A percentile compares a stretch with the other conserved stretches of the same genome.
These are phyloP conservation scores for Chelon labrosus DNA, from an alignment of 2,797 vertebrate species.

Conservation along the genomic window DNA sequence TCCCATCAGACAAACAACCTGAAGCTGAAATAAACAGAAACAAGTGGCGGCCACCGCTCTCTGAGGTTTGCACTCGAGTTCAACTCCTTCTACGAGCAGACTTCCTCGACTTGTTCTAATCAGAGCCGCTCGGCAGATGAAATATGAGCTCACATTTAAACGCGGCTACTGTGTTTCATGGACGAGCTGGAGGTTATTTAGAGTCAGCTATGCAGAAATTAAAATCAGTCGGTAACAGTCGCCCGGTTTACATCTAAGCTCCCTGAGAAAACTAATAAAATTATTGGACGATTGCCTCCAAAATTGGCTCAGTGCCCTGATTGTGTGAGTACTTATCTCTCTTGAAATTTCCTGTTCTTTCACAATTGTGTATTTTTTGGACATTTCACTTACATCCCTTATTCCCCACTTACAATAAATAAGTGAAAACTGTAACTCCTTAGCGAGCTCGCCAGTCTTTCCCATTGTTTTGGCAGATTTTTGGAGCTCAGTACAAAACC, in stretches of 20 bases:
- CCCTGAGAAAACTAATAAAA: no score
- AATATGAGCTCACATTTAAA: neutral
- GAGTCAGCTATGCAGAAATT: no score
- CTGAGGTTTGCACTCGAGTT: constrained; percentile 16
- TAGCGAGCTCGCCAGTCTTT: no score
- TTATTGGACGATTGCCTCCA: neutral
- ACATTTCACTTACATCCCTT: neutral
- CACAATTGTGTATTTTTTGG: constrained; percentile 21
- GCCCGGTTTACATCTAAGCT: no score
- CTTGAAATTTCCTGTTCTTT: constrained; percentile 29
- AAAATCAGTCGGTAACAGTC: no score
- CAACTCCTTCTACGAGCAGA: constrained; percentile 10
- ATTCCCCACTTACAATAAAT: no score
- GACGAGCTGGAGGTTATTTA: no score
- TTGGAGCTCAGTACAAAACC: no score
- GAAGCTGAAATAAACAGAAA: constrained; percentile 63
- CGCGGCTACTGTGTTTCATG: neutral
- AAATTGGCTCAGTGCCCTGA: constrained; percentile 2
- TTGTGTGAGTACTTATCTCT: constrained; percentile 10
- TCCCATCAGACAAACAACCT: constrained; percentile 51
- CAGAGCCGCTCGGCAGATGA: neutral
- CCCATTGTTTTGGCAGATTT: no score
- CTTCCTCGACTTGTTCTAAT: constrained; percentile 6
- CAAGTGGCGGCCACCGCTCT: constrained; percentile 45
- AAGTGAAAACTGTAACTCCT: no score